Conservation (phyloP, 2,797 vertebrate genomes). For the Chloroceryle amazona region DNA sequence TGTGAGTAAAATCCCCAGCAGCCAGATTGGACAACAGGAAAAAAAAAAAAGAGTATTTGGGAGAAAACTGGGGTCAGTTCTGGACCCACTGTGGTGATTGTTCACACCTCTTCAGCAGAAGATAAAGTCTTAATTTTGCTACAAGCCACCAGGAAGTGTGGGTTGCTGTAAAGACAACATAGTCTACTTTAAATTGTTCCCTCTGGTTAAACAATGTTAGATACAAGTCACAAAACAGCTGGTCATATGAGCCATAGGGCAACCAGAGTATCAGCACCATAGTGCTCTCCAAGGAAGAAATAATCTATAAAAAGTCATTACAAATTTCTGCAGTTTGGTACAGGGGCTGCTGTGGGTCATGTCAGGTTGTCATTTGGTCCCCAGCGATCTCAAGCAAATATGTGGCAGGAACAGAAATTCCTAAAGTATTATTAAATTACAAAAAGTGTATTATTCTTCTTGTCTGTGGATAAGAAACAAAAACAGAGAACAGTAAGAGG, state of each 20-base stretch:
- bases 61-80: neutral
- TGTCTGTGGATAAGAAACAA: neutral
- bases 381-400: neutral
- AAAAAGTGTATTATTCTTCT: neutral
- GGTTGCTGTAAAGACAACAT: neutral
- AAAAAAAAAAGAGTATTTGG: neutral
- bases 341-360: neutral
- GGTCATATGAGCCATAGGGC: neutral
- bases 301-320: neutral
- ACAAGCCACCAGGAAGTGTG: neutral
- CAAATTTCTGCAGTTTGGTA: neutral
- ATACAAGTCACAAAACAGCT: neutral
- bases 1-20: neutral
- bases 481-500: neutral
- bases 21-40: neutral
- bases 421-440: accelerated
- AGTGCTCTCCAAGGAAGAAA: neutral
- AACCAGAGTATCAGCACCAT: neutral
- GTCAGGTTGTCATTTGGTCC: neutral
- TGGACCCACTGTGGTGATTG: neutral
- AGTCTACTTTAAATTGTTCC: neutral
- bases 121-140: constrained; percentile 11
- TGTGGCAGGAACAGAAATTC: neutral
- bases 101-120: neutral
- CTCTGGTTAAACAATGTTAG: neutral